Evolutionary conservation across 2,888 invertebrate species (phyloP), one percentile per base, ranked within the genome.

Genomic region (Chesias legatella): DNA sequence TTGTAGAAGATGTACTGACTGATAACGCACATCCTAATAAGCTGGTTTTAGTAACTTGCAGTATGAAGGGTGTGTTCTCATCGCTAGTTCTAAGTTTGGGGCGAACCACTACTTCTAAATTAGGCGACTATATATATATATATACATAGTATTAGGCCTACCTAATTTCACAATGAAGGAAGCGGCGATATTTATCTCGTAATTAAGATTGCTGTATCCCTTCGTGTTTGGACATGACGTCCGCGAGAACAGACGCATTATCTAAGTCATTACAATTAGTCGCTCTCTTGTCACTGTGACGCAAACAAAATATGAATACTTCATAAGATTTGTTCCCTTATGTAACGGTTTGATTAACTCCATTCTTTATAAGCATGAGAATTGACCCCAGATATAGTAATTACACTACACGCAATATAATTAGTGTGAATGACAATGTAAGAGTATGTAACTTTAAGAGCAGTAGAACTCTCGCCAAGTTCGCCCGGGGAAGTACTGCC

Each of bases 291-390:
- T 41, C 49, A 49, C 48, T 34, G 42, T 53, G 51, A 44, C 42
- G 52, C 37, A 47, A 55, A 26, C n/a, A n/a, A n/a, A n/a, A n/a
- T n/a, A n/a, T n/a, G n/a, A 45, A 44, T 48, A 50, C 44, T 56
- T 51, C 47, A 58, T 51, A 49, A 46, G 44, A 37, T 46, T 46
- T 35, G 40, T 41, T 43, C 47, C 44, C 38, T 58, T 53, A 52
- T 53, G 49, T 54, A 56, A 54, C 40, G 34, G 36, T 46, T 35
- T 53, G 50, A 55, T 53, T 48, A 53, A 48, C 42, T 48, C 39
- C 38, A 48, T 51, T 50, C 53, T 56, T 51, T 33, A 41, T 37
- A 44, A 43, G 48, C 51, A 56, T 53, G 51, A 48, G 53, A 56
- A 53, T 33, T 48, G 48, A 51, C 51, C 51, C 44, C 47, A 45